Evolutionary conservation across 1,140 invertebrate species (phyloP).

Genomic region (Paraescarpia echinospica): DNA sequence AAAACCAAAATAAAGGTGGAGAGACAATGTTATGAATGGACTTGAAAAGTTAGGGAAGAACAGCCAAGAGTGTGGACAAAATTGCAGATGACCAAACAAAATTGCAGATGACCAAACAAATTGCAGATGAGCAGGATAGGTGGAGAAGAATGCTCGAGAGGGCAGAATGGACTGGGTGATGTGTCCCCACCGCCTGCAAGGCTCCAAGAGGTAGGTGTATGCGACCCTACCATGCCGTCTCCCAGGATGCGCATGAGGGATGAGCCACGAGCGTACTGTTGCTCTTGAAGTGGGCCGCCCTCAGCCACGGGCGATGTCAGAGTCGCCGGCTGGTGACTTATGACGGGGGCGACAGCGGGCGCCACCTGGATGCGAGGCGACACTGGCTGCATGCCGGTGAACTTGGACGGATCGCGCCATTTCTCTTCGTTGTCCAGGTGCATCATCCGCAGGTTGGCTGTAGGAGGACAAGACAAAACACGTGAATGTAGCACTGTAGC

Average conservation of each 20-base stretch:
- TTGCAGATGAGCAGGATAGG: too few species aligned
- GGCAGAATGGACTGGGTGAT: too few species aligned
- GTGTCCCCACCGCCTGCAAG: too few species aligned
- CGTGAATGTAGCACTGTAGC: too few species aligned
- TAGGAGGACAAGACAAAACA: too few species aligned
- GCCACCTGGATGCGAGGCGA: neutral
- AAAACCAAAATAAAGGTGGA: too few species aligned
- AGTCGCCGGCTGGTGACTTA: neutral
- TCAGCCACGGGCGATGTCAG: neutral
- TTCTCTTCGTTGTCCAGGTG: neutral
- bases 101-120: too few species aligned
- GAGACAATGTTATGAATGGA: too few species aligned
- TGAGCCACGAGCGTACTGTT: neutral
- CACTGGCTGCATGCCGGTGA: neutral
- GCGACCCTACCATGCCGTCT: neutral
- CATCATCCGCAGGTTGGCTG: neutral
- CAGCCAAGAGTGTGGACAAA: too few species aligned
- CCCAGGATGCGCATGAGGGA: neutral
- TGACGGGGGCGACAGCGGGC: neutral
- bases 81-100: too few species aligned
- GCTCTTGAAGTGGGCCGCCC: neutral
- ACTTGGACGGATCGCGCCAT: neutral
- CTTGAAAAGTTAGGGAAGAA: too few species aligned
- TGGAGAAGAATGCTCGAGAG: too few species aligned
- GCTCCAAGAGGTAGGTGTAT: neutral